Percentiles rank a stretch among this genome's conserved stretches.
These are phyloP conservation scores for Equus przewalskii DNA, from an alignment of 2,113 vertebrate species.

Conservation along the genomic window DNA sequence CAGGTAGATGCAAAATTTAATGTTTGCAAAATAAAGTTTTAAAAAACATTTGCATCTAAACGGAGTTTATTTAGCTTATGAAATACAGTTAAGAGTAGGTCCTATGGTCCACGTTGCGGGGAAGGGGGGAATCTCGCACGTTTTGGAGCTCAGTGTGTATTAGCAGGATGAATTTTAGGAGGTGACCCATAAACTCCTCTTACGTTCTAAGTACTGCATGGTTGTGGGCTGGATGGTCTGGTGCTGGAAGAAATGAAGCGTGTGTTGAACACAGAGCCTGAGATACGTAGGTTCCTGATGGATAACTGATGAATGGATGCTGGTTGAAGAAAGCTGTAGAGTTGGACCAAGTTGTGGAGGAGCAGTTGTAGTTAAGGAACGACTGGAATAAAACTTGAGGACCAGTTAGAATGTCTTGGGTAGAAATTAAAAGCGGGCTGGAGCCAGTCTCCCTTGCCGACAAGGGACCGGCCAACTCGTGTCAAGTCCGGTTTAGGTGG, in stretches of 20 bases:
- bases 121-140: neutral
- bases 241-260: neutral
- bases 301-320: neutral
- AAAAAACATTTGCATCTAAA: neutral
- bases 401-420: neutral
- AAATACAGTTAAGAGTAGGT: neutral
- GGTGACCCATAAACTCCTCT: neutral
- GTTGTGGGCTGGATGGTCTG: neutral
- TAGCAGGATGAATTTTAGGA: neutral
- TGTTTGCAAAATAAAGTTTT: neutral
- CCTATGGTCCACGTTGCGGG: neutral
- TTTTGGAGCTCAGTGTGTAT: neutral
- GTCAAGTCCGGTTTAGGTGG: neutral
- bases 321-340: conserved; percentile 29
- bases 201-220: neutral
- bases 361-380: neutral
- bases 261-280: neutral
- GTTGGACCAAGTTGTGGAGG: neutral
- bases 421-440: neutral
- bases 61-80: neutral
- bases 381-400: conserved; percentile 36
- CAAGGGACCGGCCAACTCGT: neutral
- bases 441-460: neutral
- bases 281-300: neutral
- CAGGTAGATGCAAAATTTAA: neutral